Base-by-base conservation (phyloP, 2,797 vertebrate genomes). In the Anguilla anguilla region DNA sequence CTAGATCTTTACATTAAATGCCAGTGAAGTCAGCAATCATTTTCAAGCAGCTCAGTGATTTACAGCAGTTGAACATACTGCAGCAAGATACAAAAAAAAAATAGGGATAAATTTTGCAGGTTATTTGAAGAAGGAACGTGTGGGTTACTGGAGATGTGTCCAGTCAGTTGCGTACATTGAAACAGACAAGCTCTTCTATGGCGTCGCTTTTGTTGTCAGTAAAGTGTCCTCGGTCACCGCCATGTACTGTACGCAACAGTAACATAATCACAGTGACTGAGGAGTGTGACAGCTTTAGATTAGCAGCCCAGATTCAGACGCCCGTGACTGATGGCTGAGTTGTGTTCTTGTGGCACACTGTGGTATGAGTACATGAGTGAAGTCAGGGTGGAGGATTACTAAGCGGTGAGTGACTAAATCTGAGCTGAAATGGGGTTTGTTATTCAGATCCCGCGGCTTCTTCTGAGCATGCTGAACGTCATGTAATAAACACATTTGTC, bases 191-290 rank as follows among this genome's bases (percentile, higher is more conserved):
- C 6, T 69, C 64, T 69, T 28, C 25, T 25, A 64, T 25, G 9
- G 59, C 10, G 25, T 25, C 28, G n/a, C 64, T 69, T 69, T 15
- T 69, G 64, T 69, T 69, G 64, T 28, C 25, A 69, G 5, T 69
- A 28, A 69, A 69, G 64, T 69, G 64, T 69, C 69, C 69, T 11
- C 74, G 5, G 31, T 43, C 31, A 39, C 35, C 35, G 15, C 0
- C 74, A 43, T 79, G 74, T 79, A 79, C 74, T 79, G 74, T 79
- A 79, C 74, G 22, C 35, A 39, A 79, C 74, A 43, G 35, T 43
- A 79, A 79, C 19, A 79, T 79, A 79, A 79, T 79, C 74, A 79
- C 35, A 43, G 35, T 79, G 74, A 74, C 69, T 39, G 28, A 74
- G 10, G 19, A 74, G 69, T 69, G n/a, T 72, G 39, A 79, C 74